Base-by-base conservation (phyloP, 2,797 vertebrate species). In the Sebastes nivosus region DNA sequence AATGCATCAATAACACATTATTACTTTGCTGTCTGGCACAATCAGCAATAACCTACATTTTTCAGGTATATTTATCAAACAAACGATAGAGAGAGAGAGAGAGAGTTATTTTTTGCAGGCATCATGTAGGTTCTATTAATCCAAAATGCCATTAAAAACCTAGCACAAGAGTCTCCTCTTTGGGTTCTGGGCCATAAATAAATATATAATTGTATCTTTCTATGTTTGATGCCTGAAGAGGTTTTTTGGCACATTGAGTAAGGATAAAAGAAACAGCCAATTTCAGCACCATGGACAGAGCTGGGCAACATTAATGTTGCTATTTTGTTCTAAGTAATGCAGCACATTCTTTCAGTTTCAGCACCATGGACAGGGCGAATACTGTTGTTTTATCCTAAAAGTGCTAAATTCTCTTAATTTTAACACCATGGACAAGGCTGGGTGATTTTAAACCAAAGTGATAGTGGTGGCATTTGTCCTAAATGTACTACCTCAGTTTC, bases 1-100 rank as follows among this genome's bases (percentile, higher is more conserved):
- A 90, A 91, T 89, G 84, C 92, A 91, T 92, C 92, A 92, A 91
- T 93, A 91, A 88, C 89, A 85, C 85, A 75, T 89, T 87, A 88
- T 88, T 89, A 83, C 86, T 82, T 86, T 50, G 10, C 91, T 88
- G 90, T 87, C 89, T 68, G 83, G 67, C 54, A 8, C 84, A 84
- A 88, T 92, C 86, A 86, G 58, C 50, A 20, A 70, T 75, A 88
- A 85, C 82, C 83, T 76, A 79, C 32, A 72, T 87, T 79, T 82
- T 68, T 79, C 69, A 81, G 71, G 82, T 90, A 72, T 72, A 46
- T 90, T 85, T 89, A 81, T 87, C 85, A 61, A 79, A 61, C 16
- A 72, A 82, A 87, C 78, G 67, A 75, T 29, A 64, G 32, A 12
- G 61, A 22, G 61, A 22, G 32, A 16, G 61, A 38, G 61, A 36